A percentile compares a stretch with the other conserved stretches of the same genome.
These are phyloP conservation scores for Megalonaias nervosa DNA, from an alignment of 1,140 invertebrate species.

Conservation along the genomic window DNA sequence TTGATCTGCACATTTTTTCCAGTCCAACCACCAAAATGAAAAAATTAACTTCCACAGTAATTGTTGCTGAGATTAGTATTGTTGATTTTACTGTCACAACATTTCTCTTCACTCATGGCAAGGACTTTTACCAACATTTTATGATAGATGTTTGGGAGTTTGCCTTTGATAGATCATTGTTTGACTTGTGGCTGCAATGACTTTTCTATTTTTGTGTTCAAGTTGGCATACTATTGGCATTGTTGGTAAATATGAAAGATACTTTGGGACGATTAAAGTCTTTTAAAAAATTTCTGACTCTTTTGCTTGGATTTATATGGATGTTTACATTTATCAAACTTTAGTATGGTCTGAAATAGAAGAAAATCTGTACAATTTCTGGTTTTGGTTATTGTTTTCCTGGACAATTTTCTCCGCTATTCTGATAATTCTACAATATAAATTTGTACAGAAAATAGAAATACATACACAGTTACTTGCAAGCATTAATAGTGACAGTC, in stretches of 20 bases:
- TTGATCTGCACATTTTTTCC: too few species aligned
- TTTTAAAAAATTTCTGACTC: neutral
- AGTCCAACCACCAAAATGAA: too few species aligned
- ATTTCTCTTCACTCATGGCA: constrained; percentile 25
- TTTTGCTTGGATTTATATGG: neutral
- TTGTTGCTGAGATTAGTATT: neutral
- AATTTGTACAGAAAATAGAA: too few species aligned
- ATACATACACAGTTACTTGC: too few species aligned
- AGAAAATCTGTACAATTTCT: constrained; percentile 6
- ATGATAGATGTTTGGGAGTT: neutral
- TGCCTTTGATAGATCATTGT: constrained; percentile 22
- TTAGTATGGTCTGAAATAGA: constrained; percentile 18
- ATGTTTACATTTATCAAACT: constrained; percentile 33
- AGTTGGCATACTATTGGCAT: constrained; percentile 19
- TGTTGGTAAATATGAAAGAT: constrained; percentile 7
- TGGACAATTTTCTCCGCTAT: constrained; percentile 17
- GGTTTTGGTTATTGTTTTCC: constrained; percentile 34
- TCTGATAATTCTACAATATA: constrained; percentile 15
- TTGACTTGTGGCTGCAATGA: constrained; percentile 28
- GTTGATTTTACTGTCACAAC: constrained; percentile 30
- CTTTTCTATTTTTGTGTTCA: constrained; percentile 15
- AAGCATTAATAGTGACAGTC: too few species aligned
- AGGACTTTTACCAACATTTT: constrained; percentile 26
- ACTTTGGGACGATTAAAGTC: constrained; percentile 12
- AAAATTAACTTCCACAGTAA: too few species aligned